A percentile compares a stretch with the other conserved stretches of the same genome.
Conservation (phyloP, 2,797 vertebrate genomes). For the Parotocinclus haroldoi region DNA sequence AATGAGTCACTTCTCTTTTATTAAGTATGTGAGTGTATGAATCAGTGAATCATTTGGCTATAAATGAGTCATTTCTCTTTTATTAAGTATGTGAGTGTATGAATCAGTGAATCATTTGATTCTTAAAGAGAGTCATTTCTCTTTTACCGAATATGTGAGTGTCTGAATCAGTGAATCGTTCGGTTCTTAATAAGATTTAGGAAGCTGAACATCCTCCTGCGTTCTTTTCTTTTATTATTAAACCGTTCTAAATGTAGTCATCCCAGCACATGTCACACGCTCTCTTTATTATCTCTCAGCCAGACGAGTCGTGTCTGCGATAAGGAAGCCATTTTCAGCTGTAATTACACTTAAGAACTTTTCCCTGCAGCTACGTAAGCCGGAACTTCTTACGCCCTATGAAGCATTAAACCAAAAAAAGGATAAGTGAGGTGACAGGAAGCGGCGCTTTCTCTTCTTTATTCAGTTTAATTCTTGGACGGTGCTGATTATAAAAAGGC, state of each 20-base stretch:
- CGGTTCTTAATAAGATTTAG: too few relatives aligned
- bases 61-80: too few relatives aligned
- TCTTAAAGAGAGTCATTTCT: too few relatives aligned
- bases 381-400: slow-evolving; percentile 21
- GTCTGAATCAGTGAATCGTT: too few relatives aligned
- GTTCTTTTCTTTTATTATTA: slow-evolving; percentile 16
- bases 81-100: too few relatives aligned
- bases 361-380: slow-evolving; percentile 58
- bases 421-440: slow-evolving; percentile 52
- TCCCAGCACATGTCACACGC: slow-evolving; percentile 43
- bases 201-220: too few relatives aligned
- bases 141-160: too few relatives aligned
- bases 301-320: slow-evolving; percentile 54
- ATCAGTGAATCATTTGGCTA: too few relatives aligned
- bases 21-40: too few relatives aligned
- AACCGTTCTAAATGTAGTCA: slow-evolving; percentile 38
- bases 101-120: too few relatives aligned
- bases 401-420: slow-evolving; percentile 58
- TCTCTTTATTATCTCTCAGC: slow-evolving; percentile 54
- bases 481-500: neutral
- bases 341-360: slow-evolving; percentile 69
- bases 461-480: neutral
- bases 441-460: slow-evolving; percentile 5
- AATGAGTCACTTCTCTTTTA: too few relatives aligned
- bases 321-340: slow-evolving; percentile 67